Conservation (phyloP, 2,888 invertebrate genomes). For the Acronicta leporina region DNA sequence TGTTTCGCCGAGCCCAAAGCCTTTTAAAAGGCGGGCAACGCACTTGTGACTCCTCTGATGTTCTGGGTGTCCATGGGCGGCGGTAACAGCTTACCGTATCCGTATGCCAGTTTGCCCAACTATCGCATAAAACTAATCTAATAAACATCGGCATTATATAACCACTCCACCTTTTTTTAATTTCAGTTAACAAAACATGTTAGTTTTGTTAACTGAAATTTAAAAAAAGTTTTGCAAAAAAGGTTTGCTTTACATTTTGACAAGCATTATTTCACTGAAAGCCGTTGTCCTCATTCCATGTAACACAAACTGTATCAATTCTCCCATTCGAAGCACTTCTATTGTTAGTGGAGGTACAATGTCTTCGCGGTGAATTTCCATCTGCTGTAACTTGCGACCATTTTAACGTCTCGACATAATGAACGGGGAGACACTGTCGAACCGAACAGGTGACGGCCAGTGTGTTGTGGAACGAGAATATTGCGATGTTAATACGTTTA, state of each 20-base stretch:
- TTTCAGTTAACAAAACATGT: too few species aligned
- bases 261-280: constrained; percentile 3
- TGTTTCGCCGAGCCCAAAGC: too few species aligned
- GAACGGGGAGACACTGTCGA: constrained; percentile 65
- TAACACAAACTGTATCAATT: constrained; percentile 35
- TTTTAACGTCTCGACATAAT: constrained; percentile 62
- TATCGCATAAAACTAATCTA: too few species aligned
- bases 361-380: constrained; percentile 63
- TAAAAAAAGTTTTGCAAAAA: not conserved
- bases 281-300: constrained; percentile 15
- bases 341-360: constrained; percentile 56
- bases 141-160: too few species aligned
- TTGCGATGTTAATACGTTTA: constrained; percentile 17
- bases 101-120: too few species aligned
- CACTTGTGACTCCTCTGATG: too few species aligned
- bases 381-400: constrained; percentile 51
- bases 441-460: constrained; percentile 56
- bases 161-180: too few species aligned
- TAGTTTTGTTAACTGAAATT: too few species aligned
- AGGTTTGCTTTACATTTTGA: not conserved
- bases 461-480: constrained; percentile 20
- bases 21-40: too few species aligned
- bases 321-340: constrained; percentile 36
- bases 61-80: too few species aligned
- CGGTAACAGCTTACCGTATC: too few species aligned